These are phyloP conservation scores for Synergus gifuensis DNA, from an alignment of 2,888 invertebrate species.

Conservation along the genomic window DNA sequence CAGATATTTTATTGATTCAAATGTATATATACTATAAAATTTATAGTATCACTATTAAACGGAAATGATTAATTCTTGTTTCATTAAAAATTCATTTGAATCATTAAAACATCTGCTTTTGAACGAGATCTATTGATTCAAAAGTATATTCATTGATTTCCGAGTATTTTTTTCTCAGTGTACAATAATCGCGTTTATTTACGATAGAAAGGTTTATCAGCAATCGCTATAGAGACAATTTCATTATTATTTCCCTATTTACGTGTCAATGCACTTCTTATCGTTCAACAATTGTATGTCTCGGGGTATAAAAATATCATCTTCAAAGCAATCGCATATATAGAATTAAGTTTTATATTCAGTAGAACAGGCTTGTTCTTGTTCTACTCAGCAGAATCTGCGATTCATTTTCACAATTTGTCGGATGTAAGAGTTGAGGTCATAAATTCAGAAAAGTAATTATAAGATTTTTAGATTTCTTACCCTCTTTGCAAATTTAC, in stretches of 20 bases:
- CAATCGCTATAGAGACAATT: conserved; percentile 39
- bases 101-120: too few relatives aligned
- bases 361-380: not conserved
- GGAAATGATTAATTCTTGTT: too few relatives aligned
- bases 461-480: not conserved
- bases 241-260: conserved; percentile 43
- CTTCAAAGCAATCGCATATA: conserved; percentile 34
- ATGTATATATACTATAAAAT: too few relatives aligned
- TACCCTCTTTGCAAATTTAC: not conserved
- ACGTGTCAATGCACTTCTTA: conserved; percentile 37
- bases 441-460: not conserved
- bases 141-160: too few relatives aligned
- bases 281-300: conserved; percentile 47
- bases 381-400: conserved; percentile 35
- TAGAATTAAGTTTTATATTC: conserved; percentile 9
- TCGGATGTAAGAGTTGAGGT: not conserved
- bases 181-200: conserved; percentile 54
- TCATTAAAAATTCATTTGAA: too few relatives aligned
- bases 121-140: too few relatives aligned
- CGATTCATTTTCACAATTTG: conserved; percentile 3
- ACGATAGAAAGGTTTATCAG: conserved; percentile 46
- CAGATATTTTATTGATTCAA: too few relatives aligned
- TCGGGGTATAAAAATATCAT: conserved; percentile 56
- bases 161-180: too few relatives aligned
- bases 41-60: too few relatives aligned